A percentile compares a stretch with the other conserved stretches of the same genome.
These are phyloP conservation scores for Hyles lineata DNA, from an alignment of 2,888 invertebrate species.

Conservation along the genomic window DNA sequence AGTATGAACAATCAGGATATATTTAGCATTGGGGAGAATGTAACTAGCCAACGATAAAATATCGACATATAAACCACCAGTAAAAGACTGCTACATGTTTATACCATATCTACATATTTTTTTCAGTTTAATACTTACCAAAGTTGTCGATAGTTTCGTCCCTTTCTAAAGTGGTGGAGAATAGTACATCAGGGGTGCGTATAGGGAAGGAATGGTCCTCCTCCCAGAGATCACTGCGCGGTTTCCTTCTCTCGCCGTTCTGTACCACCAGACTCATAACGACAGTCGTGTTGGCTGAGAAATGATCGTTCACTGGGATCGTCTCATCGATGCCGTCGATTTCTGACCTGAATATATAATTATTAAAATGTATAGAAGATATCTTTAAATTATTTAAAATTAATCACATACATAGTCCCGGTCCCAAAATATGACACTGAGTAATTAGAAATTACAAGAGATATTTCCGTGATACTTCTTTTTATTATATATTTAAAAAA, in stretches of 20 bases:
- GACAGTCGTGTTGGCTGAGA: slow-evolving; percentile 88
- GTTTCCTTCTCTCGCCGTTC: slow-evolving; percentile 87
- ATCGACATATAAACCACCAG: not conserved
- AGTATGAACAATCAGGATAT: too few relatives aligned
- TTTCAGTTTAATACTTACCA: slow-evolving; percentile 75
- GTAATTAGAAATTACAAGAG: too few relatives aligned
- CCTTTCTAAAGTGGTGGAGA: slow-evolving; percentile 91
- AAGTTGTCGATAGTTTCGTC: slow-evolving; percentile 94
- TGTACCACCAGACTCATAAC: slow-evolving; percentile 89
- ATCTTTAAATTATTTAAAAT: too few relatives aligned
- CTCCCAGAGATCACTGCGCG: slow-evolving; percentile 91
- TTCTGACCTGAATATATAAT: slow-evolving; percentile 83
- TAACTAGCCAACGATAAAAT: not conserved
- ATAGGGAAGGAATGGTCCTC: slow-evolving; percentile 85
- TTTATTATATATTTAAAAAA: too few relatives aligned
- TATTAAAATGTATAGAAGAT: too few relatives aligned
- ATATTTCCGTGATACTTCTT: too few relatives aligned
- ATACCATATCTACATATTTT: not conserved
- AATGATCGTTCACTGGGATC: slow-evolving; percentile 86
- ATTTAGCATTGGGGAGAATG: too few relatives aligned
- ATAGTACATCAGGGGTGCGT: slow-evolving; percentile 85
- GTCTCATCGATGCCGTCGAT: slow-evolving; percentile 92
- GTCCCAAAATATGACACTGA: not conserved
- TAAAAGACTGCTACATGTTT: not conserved
- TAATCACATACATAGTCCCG: not conserved